Evolutionary conservation across 2,113 vertebrate species (phyloP), one percentile per base, ranked within the genome.

Genomic region (Craseonycteris thonglongyai): DNA sequence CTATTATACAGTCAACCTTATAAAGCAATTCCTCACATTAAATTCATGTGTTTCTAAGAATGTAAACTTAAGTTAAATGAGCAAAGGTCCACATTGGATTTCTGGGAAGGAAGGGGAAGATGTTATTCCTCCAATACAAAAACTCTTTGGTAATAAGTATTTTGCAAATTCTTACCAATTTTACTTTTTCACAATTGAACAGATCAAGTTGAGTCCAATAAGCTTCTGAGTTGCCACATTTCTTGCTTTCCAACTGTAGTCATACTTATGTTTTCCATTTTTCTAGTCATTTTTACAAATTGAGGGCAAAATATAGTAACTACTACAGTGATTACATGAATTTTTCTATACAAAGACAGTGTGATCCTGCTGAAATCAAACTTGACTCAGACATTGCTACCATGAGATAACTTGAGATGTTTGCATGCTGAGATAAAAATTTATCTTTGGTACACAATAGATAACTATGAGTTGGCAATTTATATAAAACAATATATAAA

Each of bases 141-240:
- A 95, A 71, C 6, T 94, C 30, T 59, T 68, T 16, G 33, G 22
- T 78, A 30, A 28, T 68, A 85, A 89, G 12, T 89, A 90, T 85
- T 88, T 91, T 68, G 12, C 35, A 91, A 96, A 76, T 96, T 88
- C 74, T 95, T 94, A 89, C 1, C 75, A 76, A 65, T 86, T 96
- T 91, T 84, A 80, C 84, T 88, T 40, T 86, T 84, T 79, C 61
- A 86, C 40, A 93, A 78, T 4, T 49, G 33, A 87, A 84, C 47
- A 63, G 26, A 80, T 66, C 58, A 81, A 49, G 18, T 71, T 88
- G 82, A 94, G 35, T 78, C 33, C 82, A 79, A 16, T 65, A 56
- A 71, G 49, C 30, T 91, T 63, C 58, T 89, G 38, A 88, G 14
- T 72, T 83, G 35, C 13, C 33, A 58, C 2, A 61, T 54, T 28